Percentiles rank a stretch among this genome's conserved stretches.
These are phyloP conservation scores for Drosophila rubida DNA, from an alignment of 2,888 invertebrate species.

Conservation along the genomic window DNA sequence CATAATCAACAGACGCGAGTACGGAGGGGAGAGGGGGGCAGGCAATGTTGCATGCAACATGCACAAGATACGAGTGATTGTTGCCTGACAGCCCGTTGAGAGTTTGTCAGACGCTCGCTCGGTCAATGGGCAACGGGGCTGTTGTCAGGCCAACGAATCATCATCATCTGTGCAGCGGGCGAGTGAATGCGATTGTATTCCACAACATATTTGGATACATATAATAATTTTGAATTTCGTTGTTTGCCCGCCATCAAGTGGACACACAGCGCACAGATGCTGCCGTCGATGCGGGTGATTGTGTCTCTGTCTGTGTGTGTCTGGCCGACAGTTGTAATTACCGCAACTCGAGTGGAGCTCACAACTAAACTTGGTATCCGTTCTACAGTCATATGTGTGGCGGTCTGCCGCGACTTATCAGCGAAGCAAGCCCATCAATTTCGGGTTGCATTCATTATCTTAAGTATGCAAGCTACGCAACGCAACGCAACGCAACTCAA, in stretches of 20 bases:
- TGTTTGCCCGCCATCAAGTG: constrained; percentile 67
- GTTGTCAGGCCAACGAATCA: constrained; percentile 10
- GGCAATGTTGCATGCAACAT: constrained; percentile 75
- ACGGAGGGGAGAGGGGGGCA: neutral
- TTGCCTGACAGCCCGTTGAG: constrained; percentile 67
- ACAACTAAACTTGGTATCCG: neutral
- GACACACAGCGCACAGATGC: constrained; percentile 22
- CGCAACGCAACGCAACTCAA: neutral
- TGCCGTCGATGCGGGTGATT: constrained; percentile 30
- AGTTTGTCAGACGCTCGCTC: constrained; percentile 30
- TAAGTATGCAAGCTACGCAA: constrained; percentile 39
- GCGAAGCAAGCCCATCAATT: constrained; percentile 54
- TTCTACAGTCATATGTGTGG: constrained; percentile 26
- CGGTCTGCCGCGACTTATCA: constrained; percentile 45
- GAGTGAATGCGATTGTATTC: neutral
- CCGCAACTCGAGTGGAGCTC: constrained; percentile 32
- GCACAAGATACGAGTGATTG: constrained; percentile 67
- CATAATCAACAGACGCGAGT: constrained; percentile 68
- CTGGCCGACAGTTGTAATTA: constrained; percentile 37
- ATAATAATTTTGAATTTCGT: constrained; percentile 36
- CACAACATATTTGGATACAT: constrained; percentile 8
- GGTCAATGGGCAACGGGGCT: constrained; percentile 7
- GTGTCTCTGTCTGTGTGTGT: too few relatives aligned
- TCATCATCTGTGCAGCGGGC: constrained; percentile 10
- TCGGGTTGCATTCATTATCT: constrained; percentile 66